Evolutionary conservation across 1,140 invertebrate genomes (phyloP).

Genomic region (Rhyzopertha dominica): DNA sequence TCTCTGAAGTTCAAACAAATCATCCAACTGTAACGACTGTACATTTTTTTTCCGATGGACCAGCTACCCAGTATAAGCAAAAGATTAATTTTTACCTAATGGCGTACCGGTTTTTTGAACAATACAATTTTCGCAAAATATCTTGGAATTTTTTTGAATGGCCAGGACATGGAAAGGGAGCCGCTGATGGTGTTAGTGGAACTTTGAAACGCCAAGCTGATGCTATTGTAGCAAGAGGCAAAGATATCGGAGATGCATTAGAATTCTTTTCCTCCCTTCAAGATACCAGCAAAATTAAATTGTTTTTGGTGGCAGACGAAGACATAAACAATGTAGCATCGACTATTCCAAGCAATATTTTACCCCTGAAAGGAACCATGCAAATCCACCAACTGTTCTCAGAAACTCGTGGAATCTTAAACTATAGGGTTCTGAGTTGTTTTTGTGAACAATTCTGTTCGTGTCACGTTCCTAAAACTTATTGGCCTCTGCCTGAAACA

Average conservation of each 20-base stretch:
- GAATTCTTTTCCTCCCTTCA: conserved; percentile 6
- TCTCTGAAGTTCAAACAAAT: too few relatives aligned
- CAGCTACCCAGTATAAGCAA: conserved; percentile 22
- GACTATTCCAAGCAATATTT: conserved; percentile 35
- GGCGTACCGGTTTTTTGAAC: conserved; percentile 10
- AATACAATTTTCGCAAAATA: conserved; percentile 13
- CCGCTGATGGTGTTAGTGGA: too few relatives aligned
- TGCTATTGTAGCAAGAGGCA: conserved; percentile 3
- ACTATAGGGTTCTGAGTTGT: conserved; percentile 6
- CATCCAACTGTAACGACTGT: conserved; percentile 14
- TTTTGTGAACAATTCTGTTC: conserved; percentile 6
- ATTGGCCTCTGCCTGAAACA: conserved; percentile 8
- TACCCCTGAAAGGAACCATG: conserved; percentile 29
- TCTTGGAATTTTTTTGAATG: conserved; percentile 23
- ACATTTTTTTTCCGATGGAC: conserved; percentile 22
- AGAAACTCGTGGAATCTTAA: conserved; percentile 3
- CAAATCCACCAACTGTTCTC: conserved; percentile 23
- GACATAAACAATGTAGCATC: conserved; percentile 42
- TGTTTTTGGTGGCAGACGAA: conserved; percentile 49
- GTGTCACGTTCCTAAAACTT: too few relatives aligned
- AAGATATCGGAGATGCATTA: conserved; percentile 8
- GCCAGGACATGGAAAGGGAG: conserved; percentile 25
- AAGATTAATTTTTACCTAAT: conserved; percentile 19
- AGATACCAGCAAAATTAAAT: conserved; percentile 31
- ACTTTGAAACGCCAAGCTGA: conserved; percentile 11